Conservation (phyloP, 1,140 invertebrate genomes). For the Probaryconus sp. region DNA sequence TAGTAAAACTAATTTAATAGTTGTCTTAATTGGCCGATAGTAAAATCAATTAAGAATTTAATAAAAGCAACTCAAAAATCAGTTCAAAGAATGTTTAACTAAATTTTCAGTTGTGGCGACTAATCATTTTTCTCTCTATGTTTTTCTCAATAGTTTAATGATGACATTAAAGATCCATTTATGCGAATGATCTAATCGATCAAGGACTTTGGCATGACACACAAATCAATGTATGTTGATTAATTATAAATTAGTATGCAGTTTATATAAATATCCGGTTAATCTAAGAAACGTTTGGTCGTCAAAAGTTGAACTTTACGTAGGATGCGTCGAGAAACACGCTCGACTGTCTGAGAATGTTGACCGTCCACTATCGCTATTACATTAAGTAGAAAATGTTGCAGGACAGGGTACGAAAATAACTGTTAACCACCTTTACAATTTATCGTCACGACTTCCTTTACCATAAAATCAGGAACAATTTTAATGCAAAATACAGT, state of each 20-base stretch:
- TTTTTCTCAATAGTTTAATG: conserved; percentile 5
- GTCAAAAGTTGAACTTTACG: conserved; percentile 50
- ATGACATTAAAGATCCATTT: conserved; percentile 39
- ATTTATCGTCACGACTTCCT: too few relatives aligned
- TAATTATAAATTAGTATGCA: conserved; percentile 1
- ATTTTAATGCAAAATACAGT: too few relatives aligned
- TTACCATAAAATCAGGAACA: too few relatives aligned
- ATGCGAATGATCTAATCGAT: conserved; percentile 61
- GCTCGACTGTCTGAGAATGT: conserved; percentile 47
- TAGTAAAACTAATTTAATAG: too few relatives aligned
- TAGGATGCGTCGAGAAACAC: conserved; percentile 54
- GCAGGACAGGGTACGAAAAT: too few relatives aligned
- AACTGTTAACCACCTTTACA: conserved; percentile 34
- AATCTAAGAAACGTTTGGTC: conserved; percentile 44
- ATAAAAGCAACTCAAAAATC: too few relatives aligned
- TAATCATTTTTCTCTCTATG: too few relatives aligned
- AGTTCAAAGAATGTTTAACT: too few relatives aligned
- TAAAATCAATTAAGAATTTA: too few relatives aligned
- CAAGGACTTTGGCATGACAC: conserved; percentile 43
- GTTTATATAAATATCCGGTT: conserved; percentile 32
- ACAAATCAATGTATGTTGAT: background rate
- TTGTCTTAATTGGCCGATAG: too few relatives aligned
- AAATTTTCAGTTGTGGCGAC: too few relatives aligned
- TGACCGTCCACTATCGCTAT: conserved; percentile 30
- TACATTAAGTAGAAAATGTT: too few relatives aligned